Percentiles rank a stretch among this genome's conserved stretches.
Conservation (phyloP, 2,113 vertebrate species). For the Ochotona curzoniae region DNA sequence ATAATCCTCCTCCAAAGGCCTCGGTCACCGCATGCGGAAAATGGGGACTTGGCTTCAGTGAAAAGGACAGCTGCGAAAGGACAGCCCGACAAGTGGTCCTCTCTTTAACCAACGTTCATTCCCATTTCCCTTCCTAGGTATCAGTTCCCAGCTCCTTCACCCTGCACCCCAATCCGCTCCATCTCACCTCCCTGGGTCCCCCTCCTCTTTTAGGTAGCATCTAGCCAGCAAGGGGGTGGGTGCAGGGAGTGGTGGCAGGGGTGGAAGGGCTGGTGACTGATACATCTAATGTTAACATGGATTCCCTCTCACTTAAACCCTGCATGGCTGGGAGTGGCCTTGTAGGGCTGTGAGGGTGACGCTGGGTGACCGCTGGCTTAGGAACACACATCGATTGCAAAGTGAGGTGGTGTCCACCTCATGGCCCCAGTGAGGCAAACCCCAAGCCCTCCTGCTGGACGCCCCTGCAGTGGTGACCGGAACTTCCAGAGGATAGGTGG, state of each 20-base stretch:
- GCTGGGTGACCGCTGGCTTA: not conserved
- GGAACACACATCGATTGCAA: not conserved
- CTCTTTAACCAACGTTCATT: not conserved
- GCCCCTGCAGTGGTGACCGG: not conserved
- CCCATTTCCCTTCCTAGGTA: not conserved
- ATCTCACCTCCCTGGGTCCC: not conserved
- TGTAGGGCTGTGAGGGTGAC: not conserved
- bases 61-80: not conserved
- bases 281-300: not conserved
- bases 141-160: not conserved
- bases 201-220: not conserved
- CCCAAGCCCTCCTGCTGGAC: not conserved
- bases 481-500: not conserved
- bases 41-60: not conserved
- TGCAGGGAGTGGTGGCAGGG: not conserved
- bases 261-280: not conserved
- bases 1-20: not conserved
- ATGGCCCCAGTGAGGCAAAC: not conserved
- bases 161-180: not conserved
- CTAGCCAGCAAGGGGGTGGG: not conserved
- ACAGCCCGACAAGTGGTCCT: not conserved
- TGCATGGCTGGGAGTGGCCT: not conserved
- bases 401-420: not conserved
- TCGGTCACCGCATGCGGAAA: slow-evolving; percentile 1
- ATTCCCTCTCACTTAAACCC: not conserved